These are phyloP conservation scores for Lacanobia wlatinum DNA, from an alignment of 2,888 invertebrate genomes.

Conservation along the genomic window DNA sequence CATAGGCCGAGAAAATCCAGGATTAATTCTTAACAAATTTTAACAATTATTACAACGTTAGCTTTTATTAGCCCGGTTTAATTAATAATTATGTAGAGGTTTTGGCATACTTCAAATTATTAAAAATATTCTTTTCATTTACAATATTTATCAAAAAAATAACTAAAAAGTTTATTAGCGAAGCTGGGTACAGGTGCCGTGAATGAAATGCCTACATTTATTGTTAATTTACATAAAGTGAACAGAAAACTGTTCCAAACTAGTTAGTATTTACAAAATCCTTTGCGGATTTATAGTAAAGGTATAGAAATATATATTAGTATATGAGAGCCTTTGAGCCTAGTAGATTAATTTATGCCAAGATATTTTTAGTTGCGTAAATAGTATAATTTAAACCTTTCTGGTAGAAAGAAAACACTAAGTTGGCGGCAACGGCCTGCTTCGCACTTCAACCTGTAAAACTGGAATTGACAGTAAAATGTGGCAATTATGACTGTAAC, in stretches of 20 bases:
- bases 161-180: neutral
- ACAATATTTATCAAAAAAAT: too few relatives aligned
- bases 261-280: conserved; percentile 56
- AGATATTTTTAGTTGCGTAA: conserved; percentile 20
- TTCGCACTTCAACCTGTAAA: conserved; percentile 45
- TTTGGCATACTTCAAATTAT: too few relatives aligned
- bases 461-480: neutral
- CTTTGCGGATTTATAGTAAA: conserved; percentile 22
- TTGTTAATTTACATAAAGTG: conserved; percentile 48
- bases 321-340: conserved; percentile 45
- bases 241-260: conserved; percentile 59
- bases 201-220: conserved; percentile 48
- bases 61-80: neutral
- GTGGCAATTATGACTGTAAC: too few relatives aligned
- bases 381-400: conserved; percentile 34
- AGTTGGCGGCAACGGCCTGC: conserved; percentile 41
- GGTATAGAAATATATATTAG: conserved; percentile 22
- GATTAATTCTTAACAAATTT: neutral
- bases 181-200: conserved; percentile 33
- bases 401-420: conserved; percentile 69
- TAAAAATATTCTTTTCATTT: too few relatives aligned
- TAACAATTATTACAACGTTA: too few relatives aligned
- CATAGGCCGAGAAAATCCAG: neutral
- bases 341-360: conserved; percentile 44
- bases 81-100: too few relatives aligned